Percentiles rank a stretch among this genome's conserved stretches.
Evolutionary conservation across 2,797 vertebrate genomes (phyloP).

Genomic region (Pyrocephalus nanus): DNA sequence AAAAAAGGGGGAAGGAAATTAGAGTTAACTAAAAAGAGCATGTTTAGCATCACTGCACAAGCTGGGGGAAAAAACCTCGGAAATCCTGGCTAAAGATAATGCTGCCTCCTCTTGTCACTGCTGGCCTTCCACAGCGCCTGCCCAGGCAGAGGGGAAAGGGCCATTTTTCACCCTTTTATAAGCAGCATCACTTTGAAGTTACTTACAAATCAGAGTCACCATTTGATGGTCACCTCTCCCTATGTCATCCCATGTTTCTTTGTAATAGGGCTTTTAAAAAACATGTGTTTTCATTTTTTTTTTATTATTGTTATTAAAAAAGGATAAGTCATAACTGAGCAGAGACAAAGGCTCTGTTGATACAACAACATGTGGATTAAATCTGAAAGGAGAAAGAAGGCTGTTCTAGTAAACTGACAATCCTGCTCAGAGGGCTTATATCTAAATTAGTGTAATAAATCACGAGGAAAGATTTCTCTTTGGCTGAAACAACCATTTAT

Average conservation of each 20-base stretch:
- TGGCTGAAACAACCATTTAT: constrained; percentile 16
- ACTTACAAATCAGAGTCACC: background rate
- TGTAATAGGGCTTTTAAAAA: background rate
- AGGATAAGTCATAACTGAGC: constrained; percentile 8
- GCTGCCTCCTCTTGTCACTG: background rate
- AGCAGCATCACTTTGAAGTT: background rate
- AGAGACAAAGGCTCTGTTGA: constrained; percentile 55
- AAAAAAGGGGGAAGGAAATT: constrained; percentile 30
- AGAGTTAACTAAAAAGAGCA: constrained; percentile 23
- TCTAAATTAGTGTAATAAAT: constrained; percentile 47
- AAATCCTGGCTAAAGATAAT: constrained; percentile 2
- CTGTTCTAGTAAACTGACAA: constrained; percentile 31
- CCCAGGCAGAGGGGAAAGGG: background rate
- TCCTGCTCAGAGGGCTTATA: constrained; percentile 19
- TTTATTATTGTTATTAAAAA: background rate
- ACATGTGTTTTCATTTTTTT: constrained; percentile 5
- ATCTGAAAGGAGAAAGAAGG: constrained; percentile 51
- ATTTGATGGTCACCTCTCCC: background rate
- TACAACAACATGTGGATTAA: constrained; percentile 58
- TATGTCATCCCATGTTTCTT: background rate
- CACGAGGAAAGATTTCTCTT: background rate
- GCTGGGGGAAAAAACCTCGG: background rate
- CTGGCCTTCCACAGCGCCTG: background rate
- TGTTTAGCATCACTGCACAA: constrained; percentile 6
- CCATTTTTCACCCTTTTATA: background rate